Base-by-base conservation (phyloP, 2,888 invertebrate genomes). In the Pristionchus fissidentatus region DNA sequence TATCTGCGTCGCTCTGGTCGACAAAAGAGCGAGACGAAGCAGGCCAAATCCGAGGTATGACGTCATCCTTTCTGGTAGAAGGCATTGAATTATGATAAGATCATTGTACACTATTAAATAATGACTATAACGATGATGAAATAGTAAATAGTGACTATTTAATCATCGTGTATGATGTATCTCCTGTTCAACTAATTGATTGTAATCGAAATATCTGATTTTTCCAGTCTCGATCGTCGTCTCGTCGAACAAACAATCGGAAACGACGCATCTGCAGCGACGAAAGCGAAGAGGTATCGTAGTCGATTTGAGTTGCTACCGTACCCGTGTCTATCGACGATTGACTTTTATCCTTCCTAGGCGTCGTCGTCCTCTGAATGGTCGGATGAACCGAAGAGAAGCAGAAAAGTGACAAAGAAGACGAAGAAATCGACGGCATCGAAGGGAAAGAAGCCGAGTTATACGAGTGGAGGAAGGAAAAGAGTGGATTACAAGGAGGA, bases 401-500 rank as follows among this genome's bases (percentile, higher is more conserved):
- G 35, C 22, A 73, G 60, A n/a, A 77, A 35, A 19, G 22, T 52
- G 5, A 10, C 22, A 10, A 29, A 70, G 19, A 77, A 22, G 57
- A 70, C 49, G 84, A 62, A 66, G 78, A 35, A 43, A 49, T 10
- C 75, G 3, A n/a, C 29, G 3, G 35, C 32, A n/a, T 57, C 55
- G 80, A 43, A 22, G 29, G 43, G 49, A 41, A 79, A 79, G 57
- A 35, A n/a, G 8, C 26, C 81, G 1, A 22, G n/a, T 8, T 35
- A 55, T 29, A 66, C 60, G 29, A 66, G 60, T 29, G 73, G 83
- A 29, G 70, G 83, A 49, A 85, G 85, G 32, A 86, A 84, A 41
- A 86, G 85, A 60, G 87, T 89, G 22, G 85, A 87, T 84, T 88
- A 89, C 82, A 85, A 83, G 46, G 89, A 89, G 35, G 86, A 87